Base-by-base conservation (phyloP, 2,797 vertebrate genomes). In the Toxotes lorentzi region DNA sequence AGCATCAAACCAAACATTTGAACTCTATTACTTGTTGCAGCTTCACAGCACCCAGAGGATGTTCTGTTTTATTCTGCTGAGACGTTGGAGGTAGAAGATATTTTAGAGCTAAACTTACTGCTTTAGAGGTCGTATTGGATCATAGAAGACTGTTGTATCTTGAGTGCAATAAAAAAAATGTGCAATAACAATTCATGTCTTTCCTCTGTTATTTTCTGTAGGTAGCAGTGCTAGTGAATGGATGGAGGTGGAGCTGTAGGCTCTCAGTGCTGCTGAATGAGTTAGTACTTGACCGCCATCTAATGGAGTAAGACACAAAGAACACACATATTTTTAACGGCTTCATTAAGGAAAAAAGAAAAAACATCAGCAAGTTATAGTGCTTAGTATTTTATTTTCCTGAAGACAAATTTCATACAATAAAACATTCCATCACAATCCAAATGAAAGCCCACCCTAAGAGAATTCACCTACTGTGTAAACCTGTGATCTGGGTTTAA, bases 121-220 rank as follows among this genome's bases (percentile, higher is more conserved):
- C 70, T 83, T 86, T 83, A 90, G 82, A 91, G 69, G 62, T 81
- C 59, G 30, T 79, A 73, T 88, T 83, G 73, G 85, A 87, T 89
- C 79, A 75, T 89, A 93, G 84, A 90, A 80, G 91, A 93, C 85
- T 90, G 88, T 91, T 95, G 91, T 95, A 93, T 94, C 77, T 92
- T 91, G 87, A 94, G 93, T 94, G 94, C 93, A 96, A 95, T 96
- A 95, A 95, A 94, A 81, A 86, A 90, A 91, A 81, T 70, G 94
- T 95, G 94, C 94, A 94, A 95, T 94, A 94, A 92, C 58, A 83
- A 53, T 50, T 58, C 7, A 70, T 57, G 16, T 80, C 12, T 58
- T 50, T 61, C 43, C 61, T 7, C 16, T 69, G 43, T 73, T 83
- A 8, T 78, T 85, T 57, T 72, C 40, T 81, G 38, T 57, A 24